These are phyloP conservation scores for Oceanodroma tethys DNA, from an alignment of 2,113 vertebrate genomes.

Conservation along the genomic window DNA sequence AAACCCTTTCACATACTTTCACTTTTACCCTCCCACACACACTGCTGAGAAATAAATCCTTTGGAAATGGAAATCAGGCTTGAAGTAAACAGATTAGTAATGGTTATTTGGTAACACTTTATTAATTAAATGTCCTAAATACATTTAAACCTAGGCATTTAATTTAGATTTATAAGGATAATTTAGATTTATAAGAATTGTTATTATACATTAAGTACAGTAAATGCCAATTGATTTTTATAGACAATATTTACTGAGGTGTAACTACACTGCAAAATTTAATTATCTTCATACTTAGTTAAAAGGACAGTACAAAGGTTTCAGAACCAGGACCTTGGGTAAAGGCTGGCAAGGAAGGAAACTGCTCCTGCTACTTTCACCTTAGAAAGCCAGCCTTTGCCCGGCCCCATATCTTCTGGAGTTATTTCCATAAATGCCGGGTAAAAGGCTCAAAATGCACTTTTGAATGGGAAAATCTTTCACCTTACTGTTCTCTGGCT, in stretches of 20 bases:
- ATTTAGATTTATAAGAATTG: constrained; percentile 72
- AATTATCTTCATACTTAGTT: constrained; percentile 55
- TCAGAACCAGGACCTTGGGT: background rate
- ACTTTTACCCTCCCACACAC: background rate
- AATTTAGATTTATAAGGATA: constrained; percentile 75
- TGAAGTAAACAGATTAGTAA: constrained; percentile 73
- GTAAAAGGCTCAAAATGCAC: background rate
- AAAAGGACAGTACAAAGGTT: background rate
- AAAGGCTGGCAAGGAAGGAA: background rate
- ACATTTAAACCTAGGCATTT: constrained; percentile 66
- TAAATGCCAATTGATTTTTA: constrained; percentile 72
- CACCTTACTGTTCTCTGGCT: fast-evolving
- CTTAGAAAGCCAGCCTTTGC: background rate
- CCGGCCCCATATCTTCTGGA: background rate
- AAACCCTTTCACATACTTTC: constrained; percentile 8
- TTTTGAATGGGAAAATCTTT: background rate
- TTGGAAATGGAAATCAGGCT: constrained; percentile 61
- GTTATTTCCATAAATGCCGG: background rate
- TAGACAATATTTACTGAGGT: constrained; percentile 69
- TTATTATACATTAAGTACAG: constrained; percentile 71
- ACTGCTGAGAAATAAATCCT: constrained; percentile 56
- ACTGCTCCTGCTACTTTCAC: background rate
- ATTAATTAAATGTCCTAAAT: constrained; percentile 71
- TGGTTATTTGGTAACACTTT: constrained; percentile 62
- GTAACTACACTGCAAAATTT: constrained; percentile 54